These are phyloP conservation scores for Incurvaria masculella DNA, from an alignment of 2,888 invertebrate species.

Conservation along the genomic window DNA sequence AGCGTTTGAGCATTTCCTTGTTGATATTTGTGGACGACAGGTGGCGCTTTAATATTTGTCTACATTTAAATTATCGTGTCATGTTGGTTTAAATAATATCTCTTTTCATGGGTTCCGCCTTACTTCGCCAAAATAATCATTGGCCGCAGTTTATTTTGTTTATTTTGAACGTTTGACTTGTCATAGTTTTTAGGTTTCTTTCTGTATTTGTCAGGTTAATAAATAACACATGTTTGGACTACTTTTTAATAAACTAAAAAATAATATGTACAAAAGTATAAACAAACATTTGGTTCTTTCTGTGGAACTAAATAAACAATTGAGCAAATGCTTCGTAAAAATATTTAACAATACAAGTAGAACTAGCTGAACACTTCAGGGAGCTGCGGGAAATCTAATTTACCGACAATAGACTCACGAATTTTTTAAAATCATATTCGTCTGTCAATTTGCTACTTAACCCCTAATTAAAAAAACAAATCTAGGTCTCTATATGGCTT, in stretches of 20 bases:
- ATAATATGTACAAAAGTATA: not conserved
- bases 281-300: not conserved
- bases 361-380: too few species aligned
- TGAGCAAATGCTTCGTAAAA: not conserved
- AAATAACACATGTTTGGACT: not conserved
- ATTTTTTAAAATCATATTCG: too few species aligned
- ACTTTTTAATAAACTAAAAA: not conserved
- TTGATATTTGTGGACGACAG: not conserved
- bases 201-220: not conserved
- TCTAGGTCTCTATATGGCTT: too few species aligned
- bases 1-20: not conserved
- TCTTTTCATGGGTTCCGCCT: not conserved
- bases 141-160: slow-evolving; percentile 1
- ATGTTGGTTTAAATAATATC: not conserved
- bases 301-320: not conserved
- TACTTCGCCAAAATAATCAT: not conserved
- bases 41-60: slow-evolving; percentile 1
- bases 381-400: too few species aligned
- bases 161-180: not conserved
- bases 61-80: not conserved
- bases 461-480: too few species aligned
- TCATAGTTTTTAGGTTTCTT: not conserved
- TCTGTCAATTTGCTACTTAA: too few species aligned
- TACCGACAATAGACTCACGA: too few species aligned
- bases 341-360: not conserved